phyloP scores from a whole-genome alignment of 37 sponge, comb jelly and placozoan genomes.

The Cliona cf. orientalis region DNA sequence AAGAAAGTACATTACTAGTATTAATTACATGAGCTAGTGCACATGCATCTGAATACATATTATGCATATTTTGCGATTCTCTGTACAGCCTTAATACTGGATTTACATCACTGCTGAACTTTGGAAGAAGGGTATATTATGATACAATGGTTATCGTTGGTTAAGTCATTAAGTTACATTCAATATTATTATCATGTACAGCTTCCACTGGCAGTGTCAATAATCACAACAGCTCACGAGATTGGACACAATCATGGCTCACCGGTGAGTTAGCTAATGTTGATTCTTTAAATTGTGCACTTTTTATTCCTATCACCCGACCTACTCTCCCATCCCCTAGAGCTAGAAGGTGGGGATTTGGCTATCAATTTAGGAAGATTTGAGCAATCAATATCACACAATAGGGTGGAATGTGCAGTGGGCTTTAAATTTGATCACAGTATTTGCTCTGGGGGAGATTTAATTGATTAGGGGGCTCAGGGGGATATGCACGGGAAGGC shows the following conservation, averaged over 20 bases:
- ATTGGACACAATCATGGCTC: conserved; percentile 86
- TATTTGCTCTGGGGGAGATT: too few species aligned
- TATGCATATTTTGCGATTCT: background rate
- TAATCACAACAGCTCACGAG: conserved; percentile 75
- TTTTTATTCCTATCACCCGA: too few species aligned
- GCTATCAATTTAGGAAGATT: too few species aligned
- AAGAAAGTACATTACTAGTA: conserved; percentile 1
- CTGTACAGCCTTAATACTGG: conserved; percentile 72
- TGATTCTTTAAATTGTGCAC: background rate
- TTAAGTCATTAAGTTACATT: background rate
- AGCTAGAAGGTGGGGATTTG: too few species aligned
- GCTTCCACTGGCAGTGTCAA: conserved; percentile 64
- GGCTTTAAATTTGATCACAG: background rate
- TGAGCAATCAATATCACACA: too few species aligned
- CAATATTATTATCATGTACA: background rate
- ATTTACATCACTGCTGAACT: conserved; percentile 70
- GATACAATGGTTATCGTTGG: background rate
- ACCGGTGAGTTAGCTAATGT: conserved; percentile 31
- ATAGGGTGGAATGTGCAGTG: too few species aligned
- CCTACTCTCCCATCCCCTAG: too few species aligned
- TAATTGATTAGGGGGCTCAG: too few species aligned
- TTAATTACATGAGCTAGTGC: background rate
- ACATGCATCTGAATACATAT: background rate
- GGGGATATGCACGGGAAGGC: too few species aligned
- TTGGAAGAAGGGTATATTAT: conserved; percentile 36